phyloP scores from a whole-genome alignment of 2,888 invertebrate genomes.

The Crossocerus cetratus region DNA sequence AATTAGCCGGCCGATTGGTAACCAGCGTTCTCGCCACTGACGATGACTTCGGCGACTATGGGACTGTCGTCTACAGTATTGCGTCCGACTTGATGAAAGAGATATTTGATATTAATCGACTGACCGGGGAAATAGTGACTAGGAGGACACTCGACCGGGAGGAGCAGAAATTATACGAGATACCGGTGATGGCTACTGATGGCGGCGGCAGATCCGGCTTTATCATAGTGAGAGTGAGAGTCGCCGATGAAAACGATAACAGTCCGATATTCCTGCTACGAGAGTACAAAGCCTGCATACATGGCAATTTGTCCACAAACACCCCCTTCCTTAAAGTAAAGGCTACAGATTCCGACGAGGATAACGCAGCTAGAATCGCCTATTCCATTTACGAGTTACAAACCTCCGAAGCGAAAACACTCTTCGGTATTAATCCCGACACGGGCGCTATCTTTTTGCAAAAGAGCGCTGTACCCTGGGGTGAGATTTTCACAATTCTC shows the following conservation, averaged over 20 bases:
- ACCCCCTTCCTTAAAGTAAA: slow-evolving; percentile 82
- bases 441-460: slow-evolving; percentile 86
- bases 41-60: slow-evolving; percentile 88
- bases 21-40: slow-evolving; percentile 88
- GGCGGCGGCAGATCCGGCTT: slow-evolving; percentile 88
- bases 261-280: slow-evolving; percentile 86
- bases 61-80: slow-evolving; percentile 86
- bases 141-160: slow-evolving; percentile 87
- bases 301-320: slow-evolving; percentile 80
- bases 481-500: slow-evolving; percentile 61
- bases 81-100: slow-evolving; percentile 86
- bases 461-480: slow-evolving; percentile 80
- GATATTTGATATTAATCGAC: slow-evolving; percentile 85
- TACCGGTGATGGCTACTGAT: slow-evolving; percentile 90
- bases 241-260: slow-evolving; percentile 91
- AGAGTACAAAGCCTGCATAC: slow-evolving; percentile 87
- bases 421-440: slow-evolving; percentile 86
- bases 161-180: slow-evolving; percentile 82
- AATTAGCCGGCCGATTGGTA: slow-evolving; percentile 85
- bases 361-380: slow-evolving; percentile 83
- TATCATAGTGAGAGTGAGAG: slow-evolving; percentile 86
- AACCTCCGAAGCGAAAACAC: slow-evolving; percentile 79
- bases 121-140: slow-evolving; percentile 85
- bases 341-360: slow-evolving; percentile 89
- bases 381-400: slow-evolving; percentile 88